Percentiles rank a stretch among this genome's conserved stretches.
Evolutionary conservation across 2,888 invertebrate species (phyloP).

Genomic region (Pterostichus niger): DNA sequence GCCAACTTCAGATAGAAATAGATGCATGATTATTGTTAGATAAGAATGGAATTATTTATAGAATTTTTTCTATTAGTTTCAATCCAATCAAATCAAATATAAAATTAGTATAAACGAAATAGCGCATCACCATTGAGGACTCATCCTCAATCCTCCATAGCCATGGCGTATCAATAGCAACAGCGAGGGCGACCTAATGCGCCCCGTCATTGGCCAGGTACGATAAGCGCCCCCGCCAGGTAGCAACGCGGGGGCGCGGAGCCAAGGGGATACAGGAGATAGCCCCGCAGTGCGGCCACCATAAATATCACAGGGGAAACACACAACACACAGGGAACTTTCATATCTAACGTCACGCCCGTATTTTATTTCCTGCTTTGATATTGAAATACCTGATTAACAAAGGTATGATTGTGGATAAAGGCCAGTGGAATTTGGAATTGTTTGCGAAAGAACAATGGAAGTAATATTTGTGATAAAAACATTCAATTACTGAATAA

Average conservation of each 20-base stretch:
- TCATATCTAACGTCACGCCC: slow-evolving; percentile 53
- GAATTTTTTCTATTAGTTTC: neutral
- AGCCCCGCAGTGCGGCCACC: slow-evolving; percentile 28
- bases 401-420: slow-evolving; percentile 36
- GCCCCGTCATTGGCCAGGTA: slow-evolving; percentile 63
- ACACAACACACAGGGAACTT: slow-evolving; percentile 34
- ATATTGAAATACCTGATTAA: slow-evolving; percentile 54
- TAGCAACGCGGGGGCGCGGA: slow-evolving; percentile 9
- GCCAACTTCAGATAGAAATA: no score
- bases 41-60: no score
- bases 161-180: slow-evolving; percentile 1
- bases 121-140: slow-evolving; percentile 7
- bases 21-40: no score
- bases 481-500: no score
- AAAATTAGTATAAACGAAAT: slow-evolving; percentile 4
- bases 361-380: slow-evolving; percentile 48
- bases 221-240: slow-evolving; percentile 62
- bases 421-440: neutral
- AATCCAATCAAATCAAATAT: neutral
- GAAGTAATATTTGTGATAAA: neutral
- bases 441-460: slow-evolving; percentile 7
- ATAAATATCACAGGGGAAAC: slow-evolving; percentile 54
- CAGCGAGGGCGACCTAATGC: slow-evolving; percentile 54
- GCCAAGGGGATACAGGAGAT: neutral
- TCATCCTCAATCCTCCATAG: neutral